phyloP scores from a whole-genome alignment of 2,113 vertebrate species.

The Saimiri boliviensis region DNA sequence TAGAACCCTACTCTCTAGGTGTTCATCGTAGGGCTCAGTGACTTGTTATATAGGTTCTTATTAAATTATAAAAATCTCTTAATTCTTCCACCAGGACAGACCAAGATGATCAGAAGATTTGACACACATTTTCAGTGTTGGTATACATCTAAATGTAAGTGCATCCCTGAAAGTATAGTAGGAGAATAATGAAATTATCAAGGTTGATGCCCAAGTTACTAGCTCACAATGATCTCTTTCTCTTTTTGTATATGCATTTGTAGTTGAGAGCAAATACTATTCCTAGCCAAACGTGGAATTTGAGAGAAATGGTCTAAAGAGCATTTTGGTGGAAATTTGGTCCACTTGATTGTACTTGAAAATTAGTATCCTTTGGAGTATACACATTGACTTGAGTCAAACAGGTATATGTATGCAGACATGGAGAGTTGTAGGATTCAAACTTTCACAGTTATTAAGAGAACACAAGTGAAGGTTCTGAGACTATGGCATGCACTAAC shows the following conservation, averaged over 20 bases:
- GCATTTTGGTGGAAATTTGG: background rate
- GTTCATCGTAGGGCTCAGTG: background rate
- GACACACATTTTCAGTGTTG: background rate
- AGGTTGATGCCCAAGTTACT: background rate
- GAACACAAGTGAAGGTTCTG: background rate
- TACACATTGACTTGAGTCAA: background rate
- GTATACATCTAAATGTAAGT: background rate
- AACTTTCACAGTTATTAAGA: background rate
- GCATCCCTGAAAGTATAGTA: background rate
- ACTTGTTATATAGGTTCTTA: background rate
- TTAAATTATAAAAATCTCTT: background rate
- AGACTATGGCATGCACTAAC: background rate
- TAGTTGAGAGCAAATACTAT: background rate
- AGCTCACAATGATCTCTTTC: background rate
- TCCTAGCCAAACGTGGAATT: background rate
- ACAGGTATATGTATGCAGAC: background rate
- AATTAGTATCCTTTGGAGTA: background rate
- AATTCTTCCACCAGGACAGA: background rate
- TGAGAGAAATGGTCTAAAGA: background rate
- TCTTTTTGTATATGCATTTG: background rate
- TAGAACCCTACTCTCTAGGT: background rate
- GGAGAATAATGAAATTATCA: background rate
- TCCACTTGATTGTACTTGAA: background rate
- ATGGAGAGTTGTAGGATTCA: background rate
- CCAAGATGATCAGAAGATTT: background rate